These are phyloP conservation scores for Capromys pilorides DNA, from an alignment of 2,797 vertebrate species.

Conservation along the genomic window DNA sequence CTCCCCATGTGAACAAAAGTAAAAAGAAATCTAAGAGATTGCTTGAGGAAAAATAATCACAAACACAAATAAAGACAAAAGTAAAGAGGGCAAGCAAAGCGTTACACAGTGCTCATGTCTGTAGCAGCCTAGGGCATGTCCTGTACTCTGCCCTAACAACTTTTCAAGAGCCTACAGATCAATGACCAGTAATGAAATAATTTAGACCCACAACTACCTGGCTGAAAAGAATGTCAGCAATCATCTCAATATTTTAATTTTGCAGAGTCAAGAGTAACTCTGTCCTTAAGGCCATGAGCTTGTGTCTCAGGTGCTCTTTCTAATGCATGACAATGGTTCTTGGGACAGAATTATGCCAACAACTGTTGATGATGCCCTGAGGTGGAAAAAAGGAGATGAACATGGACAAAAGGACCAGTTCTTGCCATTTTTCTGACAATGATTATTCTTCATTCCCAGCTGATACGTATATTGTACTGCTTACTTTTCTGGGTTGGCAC, in stretches of 20 bases:
- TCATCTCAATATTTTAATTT: not conserved
- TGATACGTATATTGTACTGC: not conserved
- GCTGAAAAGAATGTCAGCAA: not conserved
- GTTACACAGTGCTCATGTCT: not conserved
- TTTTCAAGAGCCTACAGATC: not conserved
- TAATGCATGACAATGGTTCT: not conserved
- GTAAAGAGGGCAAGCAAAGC: not conserved
- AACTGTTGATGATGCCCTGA: not conserved
- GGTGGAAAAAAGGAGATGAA: not conserved
- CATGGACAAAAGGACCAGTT: not conserved
- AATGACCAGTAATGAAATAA: not conserved
- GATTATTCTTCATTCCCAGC: not conserved
- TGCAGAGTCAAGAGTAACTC: not conserved
- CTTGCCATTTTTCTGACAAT: not conserved
- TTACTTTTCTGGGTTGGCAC: not conserved
- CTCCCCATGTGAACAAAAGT: not conserved
- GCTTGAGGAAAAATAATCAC: not conserved
- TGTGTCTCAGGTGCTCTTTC: not conserved
- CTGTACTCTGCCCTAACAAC: not conserved
- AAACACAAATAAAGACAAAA: not conserved
- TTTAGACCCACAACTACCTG: not conserved
- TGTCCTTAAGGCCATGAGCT: not conserved
- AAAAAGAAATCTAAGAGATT: not conserved
- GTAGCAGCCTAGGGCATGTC: not conserved
- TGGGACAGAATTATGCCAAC: not conserved